Conservation (phyloP, 2,797 vertebrate genomes). For the Craterocephalus amniculus region DNA sequence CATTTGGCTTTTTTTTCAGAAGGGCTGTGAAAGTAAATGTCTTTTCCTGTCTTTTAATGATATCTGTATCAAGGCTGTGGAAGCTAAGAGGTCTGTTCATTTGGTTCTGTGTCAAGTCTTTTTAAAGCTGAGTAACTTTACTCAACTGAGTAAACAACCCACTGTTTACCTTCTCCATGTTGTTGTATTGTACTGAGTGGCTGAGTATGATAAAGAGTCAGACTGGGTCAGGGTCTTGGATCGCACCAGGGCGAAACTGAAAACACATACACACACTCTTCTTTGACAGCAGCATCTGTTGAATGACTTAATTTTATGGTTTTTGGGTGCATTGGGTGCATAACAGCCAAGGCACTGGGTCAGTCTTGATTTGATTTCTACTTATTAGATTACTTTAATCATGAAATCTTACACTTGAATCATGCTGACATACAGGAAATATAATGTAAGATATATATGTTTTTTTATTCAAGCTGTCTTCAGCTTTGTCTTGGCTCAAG, state of each 20-base stretch:
- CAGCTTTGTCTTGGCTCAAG: conserved; percentile 9
- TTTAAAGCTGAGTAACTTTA: conserved; percentile 39
- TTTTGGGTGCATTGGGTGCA: conserved; percentile 11
- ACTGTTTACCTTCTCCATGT: conserved; percentile 48
- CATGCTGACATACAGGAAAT: conserved; percentile 7
- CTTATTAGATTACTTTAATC: conserved; percentile 8
- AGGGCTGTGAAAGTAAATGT: background rate
- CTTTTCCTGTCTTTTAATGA: background rate
- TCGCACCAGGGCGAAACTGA: conserved; percentile 9
- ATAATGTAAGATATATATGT: conserved; percentile 8
- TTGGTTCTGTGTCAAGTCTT: conserved; percentile 26
- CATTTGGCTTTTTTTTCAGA: conserved; percentile 9
- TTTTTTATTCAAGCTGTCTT: conserved; percentile 24
- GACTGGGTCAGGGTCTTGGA: conserved; percentile 15
- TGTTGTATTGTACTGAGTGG: conserved; percentile 24
- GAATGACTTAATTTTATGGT: conserved; percentile 15
- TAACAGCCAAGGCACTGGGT: background rate
- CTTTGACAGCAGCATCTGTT: conserved; percentile 18
- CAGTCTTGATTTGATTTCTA: conserved; percentile 3
- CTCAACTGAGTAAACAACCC: conserved; percentile 53
- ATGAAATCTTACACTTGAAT: conserved; percentile 19
- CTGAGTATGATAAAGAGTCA: conserved; percentile 14
- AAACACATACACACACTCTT: conserved; percentile 8
- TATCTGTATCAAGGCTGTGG: background rate
- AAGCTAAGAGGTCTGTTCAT: conserved; percentile 18